A percentile compares a stretch with the other conserved stretches of the same genome.
phyloP scores from a whole-genome alignment of 2,888 invertebrate genomes.

The Autographa pulchrina region DNA sequence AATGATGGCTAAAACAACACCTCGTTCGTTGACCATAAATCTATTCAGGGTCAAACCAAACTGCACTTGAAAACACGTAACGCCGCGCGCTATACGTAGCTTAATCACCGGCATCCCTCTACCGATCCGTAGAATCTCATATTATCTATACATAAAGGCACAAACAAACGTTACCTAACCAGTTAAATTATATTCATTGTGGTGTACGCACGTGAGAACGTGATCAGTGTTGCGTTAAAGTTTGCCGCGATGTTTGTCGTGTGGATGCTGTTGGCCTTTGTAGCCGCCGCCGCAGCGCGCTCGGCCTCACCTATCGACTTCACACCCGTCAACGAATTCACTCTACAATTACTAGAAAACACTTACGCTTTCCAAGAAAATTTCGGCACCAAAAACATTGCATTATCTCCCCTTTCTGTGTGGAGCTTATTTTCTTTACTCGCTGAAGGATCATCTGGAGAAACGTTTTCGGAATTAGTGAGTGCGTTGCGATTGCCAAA shows the following conservation, averaged over 20 bases:
- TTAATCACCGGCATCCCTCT: slow-evolving; percentile 41
- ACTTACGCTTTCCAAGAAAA: slow-evolving; percentile 79
- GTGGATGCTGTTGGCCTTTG: slow-evolving; percentile 72
- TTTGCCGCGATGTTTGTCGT: slow-evolving; percentile 68
- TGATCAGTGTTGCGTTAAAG: slow-evolving; percentile 64
- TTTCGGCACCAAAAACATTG: slow-evolving; percentile 78
- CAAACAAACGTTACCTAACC: slow-evolving; percentile 72
- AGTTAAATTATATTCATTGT: slow-evolving; percentile 78
- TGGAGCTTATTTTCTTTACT: slow-evolving; percentile 83
- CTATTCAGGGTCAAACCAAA: slow-evolving; percentile 30
- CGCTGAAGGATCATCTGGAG: slow-evolving; percentile 82
- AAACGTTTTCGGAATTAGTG: slow-evolving; percentile 81
- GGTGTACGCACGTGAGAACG: slow-evolving; percentile 75
- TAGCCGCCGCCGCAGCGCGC: slow-evolving; percentile 67
- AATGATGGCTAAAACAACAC: background rate
- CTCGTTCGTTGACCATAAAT: slow-evolving; percentile 39
- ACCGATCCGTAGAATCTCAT: slow-evolving; percentile 26
- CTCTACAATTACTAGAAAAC: slow-evolving; percentile 78
- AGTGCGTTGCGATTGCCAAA: slow-evolving; percentile 74
- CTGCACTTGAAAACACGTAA: slow-evolving; percentile 13
- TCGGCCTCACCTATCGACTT: slow-evolving; percentile 74
- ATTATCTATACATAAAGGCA: slow-evolving; percentile 52
- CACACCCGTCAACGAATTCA: slow-evolving; percentile 77
- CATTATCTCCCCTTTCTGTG: slow-evolving; percentile 81
- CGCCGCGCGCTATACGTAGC: slow-evolving; percentile 18